phyloP scores from a whole-genome alignment of 53 echinoderm and acorn worm genomes.

The Mesocentrotus franciscanus region DNA sequence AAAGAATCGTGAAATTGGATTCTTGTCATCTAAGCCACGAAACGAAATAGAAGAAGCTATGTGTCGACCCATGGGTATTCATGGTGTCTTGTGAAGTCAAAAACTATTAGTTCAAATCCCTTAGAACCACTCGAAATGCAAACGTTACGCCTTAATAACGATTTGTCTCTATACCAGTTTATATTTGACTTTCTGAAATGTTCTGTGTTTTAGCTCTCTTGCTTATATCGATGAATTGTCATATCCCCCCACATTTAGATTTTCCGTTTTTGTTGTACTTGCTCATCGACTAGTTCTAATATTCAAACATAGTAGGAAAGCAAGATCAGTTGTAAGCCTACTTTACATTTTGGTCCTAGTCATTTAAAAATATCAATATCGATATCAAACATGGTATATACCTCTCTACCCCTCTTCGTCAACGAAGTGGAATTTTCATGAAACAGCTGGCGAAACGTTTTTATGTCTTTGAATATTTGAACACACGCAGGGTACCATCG shows the following conservation, averaged over 20 bases:
- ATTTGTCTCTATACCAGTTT: background rate
- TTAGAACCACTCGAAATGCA: background rate
- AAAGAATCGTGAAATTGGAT: background rate
- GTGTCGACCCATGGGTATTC: background rate
- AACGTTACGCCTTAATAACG: background rate
- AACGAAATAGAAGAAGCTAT: background rate
- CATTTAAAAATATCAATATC: too few relatives aligned
- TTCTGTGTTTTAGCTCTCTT: background rate
- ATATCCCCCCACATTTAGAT: background rate
- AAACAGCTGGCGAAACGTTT: too few relatives aligned
- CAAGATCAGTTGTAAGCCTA: too few relatives aligned
- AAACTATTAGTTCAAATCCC: slow-evolving; percentile 29
- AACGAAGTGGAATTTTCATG: too few relatives aligned
- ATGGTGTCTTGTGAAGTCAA: background rate
- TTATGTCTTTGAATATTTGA: too few relatives aligned
- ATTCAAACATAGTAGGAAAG: too few relatives aligned
- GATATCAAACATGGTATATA: too few relatives aligned
- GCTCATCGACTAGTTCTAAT: too few relatives aligned
- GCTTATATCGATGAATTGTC: background rate
- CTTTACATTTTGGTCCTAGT: too few relatives aligned
- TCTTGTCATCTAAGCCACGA: background rate
- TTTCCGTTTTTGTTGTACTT: too few relatives aligned
- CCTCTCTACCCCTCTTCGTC: too few relatives aligned
- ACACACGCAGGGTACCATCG: too few relatives aligned
- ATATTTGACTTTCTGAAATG: background rate